Percentiles rank a stretch among this genome's conserved stretches.
These are phyloP conservation scores for Daboia siamensis DNA, from an alignment of 2,113 vertebrate genomes.

Conservation along the genomic window DNA sequence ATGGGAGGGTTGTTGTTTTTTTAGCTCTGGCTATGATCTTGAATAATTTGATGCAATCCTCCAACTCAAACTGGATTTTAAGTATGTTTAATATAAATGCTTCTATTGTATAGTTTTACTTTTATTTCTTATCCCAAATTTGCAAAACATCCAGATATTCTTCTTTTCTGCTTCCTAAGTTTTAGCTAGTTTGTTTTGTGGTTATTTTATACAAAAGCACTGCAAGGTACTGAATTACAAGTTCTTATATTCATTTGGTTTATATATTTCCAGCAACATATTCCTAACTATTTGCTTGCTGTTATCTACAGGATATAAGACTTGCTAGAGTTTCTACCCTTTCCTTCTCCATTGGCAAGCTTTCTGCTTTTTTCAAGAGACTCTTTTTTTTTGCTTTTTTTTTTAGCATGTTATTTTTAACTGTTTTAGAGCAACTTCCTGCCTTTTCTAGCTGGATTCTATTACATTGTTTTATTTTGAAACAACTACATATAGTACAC, in stretches of 20 bases:
- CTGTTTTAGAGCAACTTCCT: background rate
- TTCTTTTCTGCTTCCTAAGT: background rate
- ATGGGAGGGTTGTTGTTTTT: background rate
- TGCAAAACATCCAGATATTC: background rate
- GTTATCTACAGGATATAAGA: background rate
- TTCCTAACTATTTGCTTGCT: background rate
- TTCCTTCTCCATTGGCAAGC: background rate
- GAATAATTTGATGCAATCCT: background rate
- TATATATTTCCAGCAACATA: background rate
- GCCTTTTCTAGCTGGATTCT: background rate
- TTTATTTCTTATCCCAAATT: background rate
- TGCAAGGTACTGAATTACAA: background rate
- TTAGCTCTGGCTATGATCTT: background rate
- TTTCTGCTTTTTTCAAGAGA: background rate
- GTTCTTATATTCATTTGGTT: background rate
- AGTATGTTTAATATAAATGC: background rate
- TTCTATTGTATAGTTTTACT: background rate
- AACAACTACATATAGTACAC: background rate
- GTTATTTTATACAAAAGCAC: background rate
- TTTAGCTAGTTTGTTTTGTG: background rate
- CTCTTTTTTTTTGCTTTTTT: background rate
- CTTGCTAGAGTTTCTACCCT: background rate
- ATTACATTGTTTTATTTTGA: background rate
- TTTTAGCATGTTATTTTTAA: constrained; percentile 16
- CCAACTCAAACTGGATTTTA: background rate